These are phyloP conservation scores for Xylota sylvarum DNA, from an alignment of 2,888 invertebrate species.

Conservation along the genomic window DNA sequence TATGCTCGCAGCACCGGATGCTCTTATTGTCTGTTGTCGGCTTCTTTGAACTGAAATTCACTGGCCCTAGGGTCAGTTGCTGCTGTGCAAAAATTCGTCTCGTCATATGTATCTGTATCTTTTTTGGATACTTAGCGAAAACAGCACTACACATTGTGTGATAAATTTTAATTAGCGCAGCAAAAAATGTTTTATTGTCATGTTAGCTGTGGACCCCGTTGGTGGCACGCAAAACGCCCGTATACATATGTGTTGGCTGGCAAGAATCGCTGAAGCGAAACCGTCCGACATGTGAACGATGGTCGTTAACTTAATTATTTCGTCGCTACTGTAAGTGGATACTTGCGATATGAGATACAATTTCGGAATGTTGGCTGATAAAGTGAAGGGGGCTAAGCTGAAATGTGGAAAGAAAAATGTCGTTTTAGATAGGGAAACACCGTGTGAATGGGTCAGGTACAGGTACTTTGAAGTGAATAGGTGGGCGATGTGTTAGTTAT, in stretches of 20 bases:
- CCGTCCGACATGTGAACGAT: slow-evolving; percentile 37
- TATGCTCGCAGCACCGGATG: slow-evolving; percentile 29
- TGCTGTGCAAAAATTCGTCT: slow-evolving; percentile 19
- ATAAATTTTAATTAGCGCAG: slow-evolving; percentile 62
- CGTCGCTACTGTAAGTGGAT: slow-evolving; percentile 3
- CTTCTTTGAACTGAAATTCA: slow-evolving; percentile 39
- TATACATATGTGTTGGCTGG: not conserved
- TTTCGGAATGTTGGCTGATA: not conserved
- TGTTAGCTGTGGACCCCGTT: not conserved
- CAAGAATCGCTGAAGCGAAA: slow-evolving; percentile 35
- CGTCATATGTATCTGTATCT: slow-evolving; percentile 15
- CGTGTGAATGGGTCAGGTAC: not conserved
- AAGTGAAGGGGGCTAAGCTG: not conserved
- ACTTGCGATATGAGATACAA: not conserved
- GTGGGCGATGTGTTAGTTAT: not conserved
- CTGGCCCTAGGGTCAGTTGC: slow-evolving; percentile 4
- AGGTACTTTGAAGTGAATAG: not conserved
- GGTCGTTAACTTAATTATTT: slow-evolving; percentile 57
- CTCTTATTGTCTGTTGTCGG: slow-evolving; percentile 45
- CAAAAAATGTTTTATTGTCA: slow-evolving; percentile 37
- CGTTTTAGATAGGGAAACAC: not conserved
- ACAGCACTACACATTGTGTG: slow-evolving; percentile 27
- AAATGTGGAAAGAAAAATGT: slow-evolving; percentile 16
- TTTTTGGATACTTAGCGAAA: slow-evolving; percentile 25
- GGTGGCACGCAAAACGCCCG: slow-evolving; percentile 45